These are phyloP conservation scores for Tauraco erythrolophus DNA, from an alignment of 2,113 vertebrate genomes.

Conservation along the genomic window DNA sequence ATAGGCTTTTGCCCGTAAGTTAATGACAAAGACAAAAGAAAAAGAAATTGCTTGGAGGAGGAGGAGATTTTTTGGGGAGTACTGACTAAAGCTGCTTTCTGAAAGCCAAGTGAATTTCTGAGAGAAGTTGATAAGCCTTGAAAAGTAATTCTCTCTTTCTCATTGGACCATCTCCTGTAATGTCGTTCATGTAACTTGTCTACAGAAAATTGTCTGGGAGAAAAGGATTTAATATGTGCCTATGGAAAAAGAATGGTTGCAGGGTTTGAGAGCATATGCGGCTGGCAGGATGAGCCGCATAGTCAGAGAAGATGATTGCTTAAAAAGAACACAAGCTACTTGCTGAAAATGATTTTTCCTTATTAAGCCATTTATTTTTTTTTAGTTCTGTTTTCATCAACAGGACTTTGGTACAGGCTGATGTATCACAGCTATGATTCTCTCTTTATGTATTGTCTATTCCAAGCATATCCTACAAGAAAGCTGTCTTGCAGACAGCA, in stretches of 20 bases:
- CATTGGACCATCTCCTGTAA: not conserved
- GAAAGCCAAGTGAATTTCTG: conserved; percentile 35
- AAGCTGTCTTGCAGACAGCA: not conserved
- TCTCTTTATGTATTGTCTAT: not conserved
- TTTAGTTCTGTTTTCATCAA: not conserved
- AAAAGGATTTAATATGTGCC: not conserved
- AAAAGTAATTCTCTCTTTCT: not conserved
- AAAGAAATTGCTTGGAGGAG: not conserved
- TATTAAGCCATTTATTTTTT: not conserved
- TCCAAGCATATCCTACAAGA: not conserved
- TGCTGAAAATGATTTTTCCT: fast-evolving
- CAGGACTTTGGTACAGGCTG: not conserved
- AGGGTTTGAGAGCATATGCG: not conserved
- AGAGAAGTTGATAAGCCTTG: conserved; percentile 10
- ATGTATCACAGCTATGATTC: not conserved
- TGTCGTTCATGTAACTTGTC: not conserved
- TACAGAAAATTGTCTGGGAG: not conserved
- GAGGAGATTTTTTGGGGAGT: not conserved
- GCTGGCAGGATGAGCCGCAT: not conserved
- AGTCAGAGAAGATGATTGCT: not conserved
- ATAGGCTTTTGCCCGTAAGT: not conserved
- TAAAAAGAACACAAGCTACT: not conserved
- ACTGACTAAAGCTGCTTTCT: not conserved
- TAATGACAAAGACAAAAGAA: not conserved
- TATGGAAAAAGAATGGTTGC: not conserved